A percentile compares a stretch with the other conserved stretches of the same genome.
These are phyloP conservation scores for Nyctibius grandis DNA, from an alignment of 2,797 vertebrate genomes.

Conservation along the genomic window DNA sequence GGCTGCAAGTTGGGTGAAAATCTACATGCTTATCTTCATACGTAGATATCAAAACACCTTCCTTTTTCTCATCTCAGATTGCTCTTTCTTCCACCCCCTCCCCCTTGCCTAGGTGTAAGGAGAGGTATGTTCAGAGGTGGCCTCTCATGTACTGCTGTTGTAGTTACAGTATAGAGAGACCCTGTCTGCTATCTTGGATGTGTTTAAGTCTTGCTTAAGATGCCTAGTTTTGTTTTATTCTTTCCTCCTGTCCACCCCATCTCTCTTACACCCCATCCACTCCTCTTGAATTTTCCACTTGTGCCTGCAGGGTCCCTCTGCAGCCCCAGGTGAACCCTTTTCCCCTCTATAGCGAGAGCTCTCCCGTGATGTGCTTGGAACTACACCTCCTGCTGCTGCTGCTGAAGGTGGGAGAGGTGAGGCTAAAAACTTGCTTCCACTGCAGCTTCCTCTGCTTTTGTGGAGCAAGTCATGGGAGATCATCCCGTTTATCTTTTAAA, in stretches of 20 bases:
- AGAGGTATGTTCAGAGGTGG: neutral
- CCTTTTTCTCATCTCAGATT: neutral
- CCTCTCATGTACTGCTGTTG: fast-evolving
- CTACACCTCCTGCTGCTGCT: neutral
- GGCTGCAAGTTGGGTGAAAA: neutral
- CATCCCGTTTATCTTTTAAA: neutral
- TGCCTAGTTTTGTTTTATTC: neutral
- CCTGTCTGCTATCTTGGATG: neutral
- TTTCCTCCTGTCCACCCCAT: neutral
- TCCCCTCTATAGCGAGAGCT: neutral
- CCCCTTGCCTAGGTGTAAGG: neutral
- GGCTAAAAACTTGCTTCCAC: neutral
- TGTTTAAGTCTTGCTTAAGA: neutral
- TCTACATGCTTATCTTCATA: neutral
- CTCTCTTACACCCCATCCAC: neutral
- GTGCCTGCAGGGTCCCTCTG: neutral
- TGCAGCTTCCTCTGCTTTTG: neutral
- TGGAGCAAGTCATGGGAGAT: neutral
- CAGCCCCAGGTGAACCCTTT: neutral
- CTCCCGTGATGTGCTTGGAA: neutral
- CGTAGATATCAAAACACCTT: neutral
- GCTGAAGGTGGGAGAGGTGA: neutral
- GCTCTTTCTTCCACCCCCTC: neutral
- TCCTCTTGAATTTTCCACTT: neutral
- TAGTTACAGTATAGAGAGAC: neutral